Percentiles rank a stretch among this genome's conserved stretches.
These are phyloP conservation scores for Eupithecia tripunctaria DNA, from an alignment of 2,888 invertebrate species.

Conservation along the genomic window DNA sequence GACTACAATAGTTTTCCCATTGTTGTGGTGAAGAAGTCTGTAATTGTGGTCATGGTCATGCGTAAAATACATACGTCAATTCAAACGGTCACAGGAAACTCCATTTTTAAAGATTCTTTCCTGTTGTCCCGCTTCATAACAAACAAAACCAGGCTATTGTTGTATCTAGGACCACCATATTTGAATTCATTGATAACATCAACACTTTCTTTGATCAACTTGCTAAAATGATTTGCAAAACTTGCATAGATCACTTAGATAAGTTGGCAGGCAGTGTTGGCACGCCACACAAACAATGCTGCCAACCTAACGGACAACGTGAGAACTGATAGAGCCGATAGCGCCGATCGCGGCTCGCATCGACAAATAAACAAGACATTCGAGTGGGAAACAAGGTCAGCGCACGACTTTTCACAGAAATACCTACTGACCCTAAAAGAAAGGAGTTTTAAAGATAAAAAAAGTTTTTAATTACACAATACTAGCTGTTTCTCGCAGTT, in stretches of 20 bases:
- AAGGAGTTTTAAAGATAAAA: no score
- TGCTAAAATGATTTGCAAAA: constrained; percentile 28
- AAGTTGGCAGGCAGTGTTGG: constrained; percentile 5
- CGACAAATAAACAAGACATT: constrained; percentile 10
- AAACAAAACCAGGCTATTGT: constrained; percentile 1
- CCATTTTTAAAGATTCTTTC: neutral
- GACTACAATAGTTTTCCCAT: neutral
- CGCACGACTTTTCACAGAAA: neutral
- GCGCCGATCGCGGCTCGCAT: constrained; percentile 16
- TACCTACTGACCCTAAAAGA: neutral
- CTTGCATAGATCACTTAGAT: constrained; percentile 9
- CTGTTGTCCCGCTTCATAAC: neutral
- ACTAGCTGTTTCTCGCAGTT: no score
- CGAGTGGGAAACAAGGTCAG: neutral
- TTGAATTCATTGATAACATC: constrained; percentile 2
- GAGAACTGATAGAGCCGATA: constrained; percentile 35
- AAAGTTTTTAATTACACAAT: no score
- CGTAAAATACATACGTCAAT: neutral
- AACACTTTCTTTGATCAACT: constrained; percentile 9
- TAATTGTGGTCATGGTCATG: neutral
- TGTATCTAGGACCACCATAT: neutral
- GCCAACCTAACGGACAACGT: constrained; percentile 43
- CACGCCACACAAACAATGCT: constrained; percentile 41
- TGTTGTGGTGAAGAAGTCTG: neutral
- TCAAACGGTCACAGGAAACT: neutral